phyloP scores from a whole-genome alignment of 1,140 invertebrate species.

The Cyclargus thomasi region DNA sequence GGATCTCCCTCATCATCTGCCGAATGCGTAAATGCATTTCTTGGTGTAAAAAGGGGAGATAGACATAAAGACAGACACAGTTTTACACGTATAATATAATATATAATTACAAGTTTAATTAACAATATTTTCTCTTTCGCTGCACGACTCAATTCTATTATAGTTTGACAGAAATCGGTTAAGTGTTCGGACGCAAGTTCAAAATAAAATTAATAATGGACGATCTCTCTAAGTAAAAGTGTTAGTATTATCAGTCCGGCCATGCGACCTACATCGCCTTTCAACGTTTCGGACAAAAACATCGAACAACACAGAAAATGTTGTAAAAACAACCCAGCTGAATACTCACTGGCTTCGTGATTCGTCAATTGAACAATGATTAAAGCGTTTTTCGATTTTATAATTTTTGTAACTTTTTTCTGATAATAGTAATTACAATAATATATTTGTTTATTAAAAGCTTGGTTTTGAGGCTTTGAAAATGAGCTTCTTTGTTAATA shows the following conservation, averaged over 20 bases:
- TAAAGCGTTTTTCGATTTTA: too few species aligned
- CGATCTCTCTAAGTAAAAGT: slow-evolving; percentile 67
- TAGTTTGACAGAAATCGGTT: slow-evolving; percentile 35
- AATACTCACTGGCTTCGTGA: slow-evolving; percentile 8
- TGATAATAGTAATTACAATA: too few species aligned
- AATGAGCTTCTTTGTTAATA: too few species aligned
- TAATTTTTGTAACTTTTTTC: too few species aligned
- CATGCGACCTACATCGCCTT: slow-evolving; percentile 57
- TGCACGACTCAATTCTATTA: slow-evolving; percentile 29
- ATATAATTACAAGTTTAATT: slow-evolving; percentile 17
- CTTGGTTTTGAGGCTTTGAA: too few species aligned
- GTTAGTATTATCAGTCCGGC: slow-evolving; percentile 57
- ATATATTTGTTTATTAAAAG: too few species aligned
- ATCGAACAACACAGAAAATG: slow-evolving; percentile 36
- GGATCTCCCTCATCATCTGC: too few species aligned
- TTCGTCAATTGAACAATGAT: neutral
- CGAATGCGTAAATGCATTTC: too few species aligned
- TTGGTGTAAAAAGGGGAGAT: too few species aligned
- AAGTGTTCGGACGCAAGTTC: slow-evolving; percentile 34
- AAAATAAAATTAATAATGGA: slow-evolving; percentile 53
- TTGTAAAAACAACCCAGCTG: slow-evolving; percentile 44
- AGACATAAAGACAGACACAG: too few species aligned
- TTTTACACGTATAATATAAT: too few species aligned
- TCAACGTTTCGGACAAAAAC: slow-evolving; percentile 51
- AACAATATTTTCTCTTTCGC: slow-evolving; percentile 9